These are phyloP conservation scores for Gracilinanus agilis DNA, from an alignment of 2,113 vertebrate genomes.

Conservation along the genomic window DNA sequence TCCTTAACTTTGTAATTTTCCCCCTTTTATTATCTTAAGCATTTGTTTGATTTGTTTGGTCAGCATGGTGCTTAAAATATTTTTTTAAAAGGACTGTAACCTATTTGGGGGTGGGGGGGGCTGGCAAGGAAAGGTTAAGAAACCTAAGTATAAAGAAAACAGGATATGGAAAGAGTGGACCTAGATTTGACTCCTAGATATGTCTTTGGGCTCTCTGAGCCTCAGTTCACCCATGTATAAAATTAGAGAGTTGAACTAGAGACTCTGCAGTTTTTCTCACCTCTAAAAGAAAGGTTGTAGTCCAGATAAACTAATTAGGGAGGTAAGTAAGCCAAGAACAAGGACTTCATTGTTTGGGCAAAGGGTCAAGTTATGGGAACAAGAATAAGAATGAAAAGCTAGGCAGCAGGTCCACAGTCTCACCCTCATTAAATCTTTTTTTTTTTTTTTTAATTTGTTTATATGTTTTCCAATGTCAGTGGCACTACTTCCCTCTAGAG, in stretches of 20 bases:
- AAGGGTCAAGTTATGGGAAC: background rate
- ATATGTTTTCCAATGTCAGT: background rate
- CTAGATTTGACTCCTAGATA: background rate
- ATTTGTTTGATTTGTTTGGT: background rate
- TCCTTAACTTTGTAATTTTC: background rate
- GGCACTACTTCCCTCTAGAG: slow-evolving; percentile 2
- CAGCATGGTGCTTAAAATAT: background rate
- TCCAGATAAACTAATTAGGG: background rate
- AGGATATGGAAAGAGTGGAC: background rate
- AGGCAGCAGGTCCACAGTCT: background rate
- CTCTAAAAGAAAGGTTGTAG: background rate
- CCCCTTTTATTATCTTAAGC: background rate
- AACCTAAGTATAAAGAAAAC: background rate
- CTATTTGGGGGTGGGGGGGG: background rate
- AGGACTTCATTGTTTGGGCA: background rate
- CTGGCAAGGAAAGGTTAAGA: background rate
- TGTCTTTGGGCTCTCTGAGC: background rate
- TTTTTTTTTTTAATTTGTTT: slow-evolving; percentile 6
- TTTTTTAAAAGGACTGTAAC: background rate
- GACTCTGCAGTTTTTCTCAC: background rate
- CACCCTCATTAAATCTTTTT: background rate
- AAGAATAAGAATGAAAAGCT: background rate
- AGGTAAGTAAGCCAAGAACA: background rate
- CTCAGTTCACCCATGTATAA: background rate
- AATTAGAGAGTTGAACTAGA: background rate